A percentile compares a stretch with the other conserved stretches of the same genome.
Conservation (phyloP, 2,113 vertebrate species). For the Oreochromis spilurus region DNA sequence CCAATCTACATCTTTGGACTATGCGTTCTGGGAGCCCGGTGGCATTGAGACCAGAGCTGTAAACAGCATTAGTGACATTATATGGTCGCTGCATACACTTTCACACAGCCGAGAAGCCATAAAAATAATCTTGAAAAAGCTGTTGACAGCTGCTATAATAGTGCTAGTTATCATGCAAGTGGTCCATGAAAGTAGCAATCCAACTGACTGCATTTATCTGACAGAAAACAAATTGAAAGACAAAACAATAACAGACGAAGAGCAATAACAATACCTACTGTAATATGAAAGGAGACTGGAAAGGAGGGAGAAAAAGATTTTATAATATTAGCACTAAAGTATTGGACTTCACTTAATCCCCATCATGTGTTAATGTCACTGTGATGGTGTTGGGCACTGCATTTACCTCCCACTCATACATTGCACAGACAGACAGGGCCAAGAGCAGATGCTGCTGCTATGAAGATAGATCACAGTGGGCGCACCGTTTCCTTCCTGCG, state of each 20-base stretch:
- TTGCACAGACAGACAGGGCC: conserved; percentile 46
- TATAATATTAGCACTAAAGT: conserved; percentile 23
- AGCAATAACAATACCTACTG: not conserved
- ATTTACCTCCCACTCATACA: conserved; percentile 61
- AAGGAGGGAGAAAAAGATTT: not conserved
- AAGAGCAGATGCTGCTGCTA: conserved; percentile 53
- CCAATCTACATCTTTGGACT: not conserved
- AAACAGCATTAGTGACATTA: not conserved
- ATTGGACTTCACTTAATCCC: conserved; percentile 62
- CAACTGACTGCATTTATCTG: conserved; percentile 21
- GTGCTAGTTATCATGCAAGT: conserved; percentile 46
- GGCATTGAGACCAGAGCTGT: not conserved
- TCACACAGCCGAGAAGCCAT: not conserved
- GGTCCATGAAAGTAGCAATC: conserved; percentile 38
- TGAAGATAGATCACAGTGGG: conserved; percentile 47
- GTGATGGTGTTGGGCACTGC: conserved; percentile 35
- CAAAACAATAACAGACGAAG: not conserved
- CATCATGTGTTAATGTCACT: conserved; percentile 57
- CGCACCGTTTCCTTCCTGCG: not conserved
- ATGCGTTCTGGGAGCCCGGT: not conserved
- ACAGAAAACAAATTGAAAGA: conserved; percentile 22
- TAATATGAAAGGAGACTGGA: not conserved
- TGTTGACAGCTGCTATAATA: conserved; percentile 23
- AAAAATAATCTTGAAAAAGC: conserved; percentile 32
- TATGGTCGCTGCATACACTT: not conserved